Conservation (phyloP, 2,888 invertebrate species). For the Polyommatus iphigenia region DNA sequence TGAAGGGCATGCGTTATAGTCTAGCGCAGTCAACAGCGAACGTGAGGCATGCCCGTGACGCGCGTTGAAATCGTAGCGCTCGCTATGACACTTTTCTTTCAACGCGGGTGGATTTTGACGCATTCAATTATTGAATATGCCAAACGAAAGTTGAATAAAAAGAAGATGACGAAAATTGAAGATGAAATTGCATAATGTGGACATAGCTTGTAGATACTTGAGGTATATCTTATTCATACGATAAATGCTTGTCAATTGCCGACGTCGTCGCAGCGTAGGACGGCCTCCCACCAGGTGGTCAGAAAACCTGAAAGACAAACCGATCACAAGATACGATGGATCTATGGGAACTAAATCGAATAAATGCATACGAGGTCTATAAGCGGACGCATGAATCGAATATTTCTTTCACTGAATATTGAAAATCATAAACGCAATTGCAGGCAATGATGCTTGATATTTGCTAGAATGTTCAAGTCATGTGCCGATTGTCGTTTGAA, state of each 20-base stretch:
- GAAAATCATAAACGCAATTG: slow-evolving; percentile 2
- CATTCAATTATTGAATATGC: too few relatives aligned
- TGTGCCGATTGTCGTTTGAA: neutral
- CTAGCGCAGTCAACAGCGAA: too few relatives aligned
- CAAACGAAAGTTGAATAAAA: too few relatives aligned
- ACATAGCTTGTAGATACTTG: too few relatives aligned
- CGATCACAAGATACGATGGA: neutral
- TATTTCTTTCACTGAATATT: neutral
- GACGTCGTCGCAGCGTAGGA: neutral
- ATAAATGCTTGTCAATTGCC: neutral
- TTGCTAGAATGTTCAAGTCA: neutral
- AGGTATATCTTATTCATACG: neutral
- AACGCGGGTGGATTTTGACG: too few relatives aligned
- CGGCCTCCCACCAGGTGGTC: neutral
- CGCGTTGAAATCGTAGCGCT: too few relatives aligned
- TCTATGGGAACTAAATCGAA: neutral
- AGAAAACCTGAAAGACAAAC: neutral
- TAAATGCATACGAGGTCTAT: neutral
- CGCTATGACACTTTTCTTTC: too few relatives aligned
- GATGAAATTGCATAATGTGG: too few relatives aligned
- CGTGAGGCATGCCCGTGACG: too few relatives aligned
- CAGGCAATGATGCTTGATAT: neutral
- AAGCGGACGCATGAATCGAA: neutral
- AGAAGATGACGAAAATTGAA: too few relatives aligned
- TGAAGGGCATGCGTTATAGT: too few relatives aligned